These are phyloP conservation scores for Sesia bembeciformis DNA, from an alignment of 2,888 invertebrate species.

Conservation along the genomic window DNA sequence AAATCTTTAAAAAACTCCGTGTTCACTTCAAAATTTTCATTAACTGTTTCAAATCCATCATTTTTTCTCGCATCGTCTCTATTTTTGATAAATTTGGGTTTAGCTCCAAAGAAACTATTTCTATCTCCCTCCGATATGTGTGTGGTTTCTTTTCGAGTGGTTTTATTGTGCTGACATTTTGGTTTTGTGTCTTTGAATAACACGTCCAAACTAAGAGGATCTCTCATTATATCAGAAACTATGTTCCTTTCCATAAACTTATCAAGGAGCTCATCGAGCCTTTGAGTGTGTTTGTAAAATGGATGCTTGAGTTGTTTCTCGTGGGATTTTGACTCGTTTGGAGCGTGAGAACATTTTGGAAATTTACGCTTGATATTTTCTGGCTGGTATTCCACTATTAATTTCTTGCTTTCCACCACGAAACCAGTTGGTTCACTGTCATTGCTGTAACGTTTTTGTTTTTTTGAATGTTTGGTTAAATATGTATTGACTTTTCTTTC, in stretches of 20 bases:
- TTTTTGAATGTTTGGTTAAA: neutral
- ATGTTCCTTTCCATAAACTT: slow-evolving; percentile 23
- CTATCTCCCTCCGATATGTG: neutral
- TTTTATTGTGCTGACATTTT: neutral
- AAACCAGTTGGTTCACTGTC: slow-evolving; percentile 21
- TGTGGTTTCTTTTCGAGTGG: no score
- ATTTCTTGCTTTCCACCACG: slow-evolving; percentile 35
- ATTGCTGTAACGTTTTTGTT: slow-evolving; percentile 13
- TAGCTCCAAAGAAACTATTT: neutral
- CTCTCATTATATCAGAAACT: neutral
- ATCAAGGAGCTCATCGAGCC: slow-evolving; percentile 38
- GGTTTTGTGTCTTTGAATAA: neutral
- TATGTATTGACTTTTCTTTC: neutral
- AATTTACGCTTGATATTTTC: slow-evolving; percentile 16
- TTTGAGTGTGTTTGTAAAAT: slow-evolving; percentile 42
- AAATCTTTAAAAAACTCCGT: no score
- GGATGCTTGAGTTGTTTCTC: slow-evolving; percentile 44
- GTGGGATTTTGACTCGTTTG: slow-evolving; percentile 31
- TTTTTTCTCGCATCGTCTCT: neutral
- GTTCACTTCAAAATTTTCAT: no score
- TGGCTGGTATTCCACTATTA: slow-evolving; percentile 32
- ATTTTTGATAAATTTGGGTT: neutral
- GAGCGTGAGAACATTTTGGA: slow-evolving; percentile 40
- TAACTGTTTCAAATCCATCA: neutral
- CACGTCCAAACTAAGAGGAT: neutral